These are phyloP conservation scores for Oncorhynchus keta DNA, from an alignment of 2,113 vertebrate species.

Conservation along the genomic window DNA sequence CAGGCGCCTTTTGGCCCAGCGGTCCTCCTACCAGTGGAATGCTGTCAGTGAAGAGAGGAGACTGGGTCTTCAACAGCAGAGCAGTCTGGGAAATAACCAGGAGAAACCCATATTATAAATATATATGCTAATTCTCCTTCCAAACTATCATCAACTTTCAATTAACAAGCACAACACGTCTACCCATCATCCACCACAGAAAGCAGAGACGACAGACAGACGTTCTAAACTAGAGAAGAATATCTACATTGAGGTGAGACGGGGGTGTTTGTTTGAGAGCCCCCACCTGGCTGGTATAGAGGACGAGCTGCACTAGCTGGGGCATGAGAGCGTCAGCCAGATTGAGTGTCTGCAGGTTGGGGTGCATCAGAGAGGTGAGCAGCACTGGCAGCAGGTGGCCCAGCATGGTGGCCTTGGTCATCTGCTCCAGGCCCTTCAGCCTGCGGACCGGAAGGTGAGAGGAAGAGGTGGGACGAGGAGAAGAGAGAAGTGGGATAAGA, in stretches of 20 bases:
- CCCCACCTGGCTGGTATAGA: slow-evolving; percentile 94
- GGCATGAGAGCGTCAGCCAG: slow-evolving; percentile 97
- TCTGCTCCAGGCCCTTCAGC: slow-evolving; percentile 94
- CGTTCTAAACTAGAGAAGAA: too few species aligned
- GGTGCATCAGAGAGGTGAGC: slow-evolving; percentile 96
- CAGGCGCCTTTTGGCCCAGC: slow-evolving; percentile 78
- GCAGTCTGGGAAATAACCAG: slow-evolving; percentile 82
- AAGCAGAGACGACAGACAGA: not conserved
- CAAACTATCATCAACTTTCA: not conserved
- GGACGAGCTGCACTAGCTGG: slow-evolving; percentile 94
- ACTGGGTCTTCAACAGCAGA: slow-evolving; percentile 93
- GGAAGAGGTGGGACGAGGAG: too few species aligned
- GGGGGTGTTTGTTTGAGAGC: not conserved
- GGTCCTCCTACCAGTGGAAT: slow-evolving; percentile 68
- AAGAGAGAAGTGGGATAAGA: not conserved
- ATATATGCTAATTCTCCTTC: not conserved
- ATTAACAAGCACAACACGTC: not conserved
- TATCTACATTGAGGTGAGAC: too few species aligned
- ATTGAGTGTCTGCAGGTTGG: slow-evolving; percentile 91
- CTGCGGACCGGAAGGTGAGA: slow-evolving; percentile 59
- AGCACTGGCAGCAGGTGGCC: slow-evolving; percentile 94
- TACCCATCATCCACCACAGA: not conserved
- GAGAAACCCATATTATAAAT: not conserved
- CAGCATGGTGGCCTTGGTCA: slow-evolving; percentile 96
- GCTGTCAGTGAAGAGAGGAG: slow-evolving; percentile 85